Base-by-base conservation (phyloP, 2,888 invertebrate species). In the Hirtodrosophila confusa region DNA sequence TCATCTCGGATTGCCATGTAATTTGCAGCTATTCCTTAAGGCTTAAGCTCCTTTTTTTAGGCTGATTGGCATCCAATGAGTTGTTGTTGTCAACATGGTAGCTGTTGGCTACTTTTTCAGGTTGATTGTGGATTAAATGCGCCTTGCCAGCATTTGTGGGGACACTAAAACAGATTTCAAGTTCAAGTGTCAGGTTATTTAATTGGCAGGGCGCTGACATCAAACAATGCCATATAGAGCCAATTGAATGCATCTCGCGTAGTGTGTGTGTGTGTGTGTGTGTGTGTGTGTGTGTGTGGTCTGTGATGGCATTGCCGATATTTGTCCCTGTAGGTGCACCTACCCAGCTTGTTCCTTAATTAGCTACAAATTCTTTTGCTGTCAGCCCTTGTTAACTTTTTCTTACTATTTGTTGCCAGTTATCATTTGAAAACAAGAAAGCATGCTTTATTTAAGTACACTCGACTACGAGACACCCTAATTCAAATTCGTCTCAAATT, bases 1-100 rank as follows among this genome's bases (percentile, higher is more conserved):
- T 89, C 89, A 89, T 86, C 89, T 76, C 58, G 54, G 88, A 88
- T 88, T 75, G 63, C 56, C 65, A 74, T 71, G 75, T 80, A 80
- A 87, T 83, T 78, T 87, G 80, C 73, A 64, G 49, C 68, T 69
- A 75, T 75, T 72, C 67, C 75, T 75, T 65, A 27, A 4, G 33
- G 12, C 44, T 29, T 11, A 29, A 40, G 41, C 40, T 69, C 37
- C 64, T 72, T 63, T 68, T 39, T 50, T 31, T 35, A 7, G 33
- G 33, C 11, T 31, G 44, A n/a, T 50, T 36, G 49, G 53, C 47
- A 27, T 27, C 31, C 3, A 29, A 69, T 9, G 7, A 31, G 4
- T 31, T 48, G 37, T 58, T 50, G 53, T 43, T 74, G 71, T 63
- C 55, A 40, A 35, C 63, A 41, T 47, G 47, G 40, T 47, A 54